Conservation (phyloP, 2,888 invertebrate genomes). For the Nasonovia ribisnigri region DNA sequence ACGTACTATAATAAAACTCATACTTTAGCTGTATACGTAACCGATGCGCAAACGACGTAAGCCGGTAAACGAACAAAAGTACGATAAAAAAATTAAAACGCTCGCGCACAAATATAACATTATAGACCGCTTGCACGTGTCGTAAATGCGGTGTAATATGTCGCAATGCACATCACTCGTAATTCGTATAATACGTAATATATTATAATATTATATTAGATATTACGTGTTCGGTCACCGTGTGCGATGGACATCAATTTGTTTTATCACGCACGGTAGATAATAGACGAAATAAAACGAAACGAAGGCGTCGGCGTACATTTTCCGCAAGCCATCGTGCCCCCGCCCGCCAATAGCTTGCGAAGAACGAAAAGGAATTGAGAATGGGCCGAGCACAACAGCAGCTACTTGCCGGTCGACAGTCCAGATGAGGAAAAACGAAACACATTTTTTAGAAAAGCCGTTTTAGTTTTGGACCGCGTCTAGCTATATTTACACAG, state of each 20-base stretch:
- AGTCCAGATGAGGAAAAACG: not conserved
- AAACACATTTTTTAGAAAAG: not conserved
- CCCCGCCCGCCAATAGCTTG: no score
- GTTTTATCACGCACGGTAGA: not conserved
- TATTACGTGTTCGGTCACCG: not conserved
- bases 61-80: not conserved
- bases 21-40: not conserved
- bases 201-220: not conserved
- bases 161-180: not conserved
- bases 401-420: not conserved
- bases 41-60: not conserved
- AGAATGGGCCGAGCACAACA: not conserved
- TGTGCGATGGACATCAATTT: not conserved
- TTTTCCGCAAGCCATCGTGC: not conserved
- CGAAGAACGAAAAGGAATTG: not conserved
- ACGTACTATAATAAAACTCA: not conserved
- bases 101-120: not conserved
- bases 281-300: not conserved
- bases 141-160: not conserved
- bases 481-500: not conserved
- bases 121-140: constrained; percentile 3
- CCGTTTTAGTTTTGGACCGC: not conserved
- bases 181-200: not conserved
- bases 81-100: not conserved
- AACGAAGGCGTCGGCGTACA: not conserved